Evolutionary conservation across 2,113 vertebrate species (phyloP).

Genomic region (Xenopus laevis): DNA sequence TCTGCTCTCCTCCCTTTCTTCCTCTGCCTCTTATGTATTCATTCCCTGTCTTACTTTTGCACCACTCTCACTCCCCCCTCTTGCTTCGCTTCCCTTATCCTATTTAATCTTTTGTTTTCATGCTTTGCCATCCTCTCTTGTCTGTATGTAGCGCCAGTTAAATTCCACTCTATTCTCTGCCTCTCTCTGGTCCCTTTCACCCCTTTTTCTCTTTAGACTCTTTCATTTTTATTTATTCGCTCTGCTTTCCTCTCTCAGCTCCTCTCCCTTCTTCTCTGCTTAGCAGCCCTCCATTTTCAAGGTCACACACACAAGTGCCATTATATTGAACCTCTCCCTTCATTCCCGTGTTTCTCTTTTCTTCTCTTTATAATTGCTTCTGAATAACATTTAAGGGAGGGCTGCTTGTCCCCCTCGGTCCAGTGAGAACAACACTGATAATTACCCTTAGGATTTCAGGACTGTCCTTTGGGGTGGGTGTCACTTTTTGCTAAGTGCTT

Average conservation of each 20-base stretch:
- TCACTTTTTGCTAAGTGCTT: slow-evolving; percentile 20
- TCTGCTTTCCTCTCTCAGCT: neutral
- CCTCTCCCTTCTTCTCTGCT: slow-evolving; percentile 7
- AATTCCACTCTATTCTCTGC: neutral
- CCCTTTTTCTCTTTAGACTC: neutral
- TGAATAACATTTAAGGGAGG: neutral
- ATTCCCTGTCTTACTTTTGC: neutral
- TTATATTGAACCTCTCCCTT: slow-evolving; percentile 1
- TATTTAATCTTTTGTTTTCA: neutral
- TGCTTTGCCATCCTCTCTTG: neutral
- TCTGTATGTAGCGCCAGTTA: neutral
- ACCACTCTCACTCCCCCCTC: neutral
- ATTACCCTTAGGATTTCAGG: slow-evolving; percentile 15
- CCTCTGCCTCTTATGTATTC: neutral
- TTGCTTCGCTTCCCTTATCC: neutral
- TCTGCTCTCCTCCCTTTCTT: neutral
- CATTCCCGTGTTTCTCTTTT: neutral
- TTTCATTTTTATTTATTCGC: neutral
- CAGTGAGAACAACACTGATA: slow-evolving; percentile 3
- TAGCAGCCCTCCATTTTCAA: slow-evolving; percentile 15
- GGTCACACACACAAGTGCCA: slow-evolving; percentile 19
- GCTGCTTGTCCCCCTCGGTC: neutral
- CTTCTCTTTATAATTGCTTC: slow-evolving; percentile 6
- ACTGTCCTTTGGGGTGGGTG: slow-evolving; percentile 17
- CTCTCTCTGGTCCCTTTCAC: neutral